Base-by-base conservation (phyloP, 2,797 vertebrate genomes). In the Limosa lapponica region DNA sequence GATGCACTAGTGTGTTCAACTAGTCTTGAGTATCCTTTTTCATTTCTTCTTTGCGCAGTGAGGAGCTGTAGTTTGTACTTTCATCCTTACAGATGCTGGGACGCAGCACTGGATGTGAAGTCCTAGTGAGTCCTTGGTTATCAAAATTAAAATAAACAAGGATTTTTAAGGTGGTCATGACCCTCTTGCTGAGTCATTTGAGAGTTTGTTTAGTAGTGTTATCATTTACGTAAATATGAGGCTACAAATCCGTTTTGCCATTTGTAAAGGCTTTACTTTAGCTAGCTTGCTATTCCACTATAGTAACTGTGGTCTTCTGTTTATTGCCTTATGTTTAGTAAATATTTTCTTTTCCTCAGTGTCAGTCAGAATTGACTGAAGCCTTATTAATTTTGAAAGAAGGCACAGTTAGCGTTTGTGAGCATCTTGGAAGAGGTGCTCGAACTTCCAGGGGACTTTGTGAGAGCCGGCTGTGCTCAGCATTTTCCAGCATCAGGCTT, bases 301-400 rank as follows among this genome's bases (percentile, higher is more conserved):
- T 67, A 87, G 77, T 69, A 87, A 59, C 83, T 57, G 30, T 84
- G 61, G 61, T 74, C 65, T 57, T 95, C 52, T 90, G 84, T 89
- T 94, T 87, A 57, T 62, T 92, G 74, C 78, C 34, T 77, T 93
- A n/a, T 70, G 34, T 89, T 91, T 82, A 73, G 78, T 89, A 92
- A 95, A 71, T 84, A 70, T 89, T 91, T 96, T 92, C 13, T 80
- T 93, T 88, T 82, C 44, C n/a, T 90, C 41, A 18, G 14, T 64
- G 51, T 66, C 15, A 6, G 72, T 85, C 69, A 84, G 51, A 79
- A 86, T 70, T 89, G 70, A 75, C 64, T 85, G 71, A 90, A 80
- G 59, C 58, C 61, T 66, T 80, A 44, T 4, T 62, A 59, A 54
- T 87, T 93, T 54, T 74, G 57, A 61, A 57, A 91, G 86, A 92